Evolutionary conservation across 1,140 invertebrate species (phyloP).

Genomic region (Lycorma delicatula): DNA sequence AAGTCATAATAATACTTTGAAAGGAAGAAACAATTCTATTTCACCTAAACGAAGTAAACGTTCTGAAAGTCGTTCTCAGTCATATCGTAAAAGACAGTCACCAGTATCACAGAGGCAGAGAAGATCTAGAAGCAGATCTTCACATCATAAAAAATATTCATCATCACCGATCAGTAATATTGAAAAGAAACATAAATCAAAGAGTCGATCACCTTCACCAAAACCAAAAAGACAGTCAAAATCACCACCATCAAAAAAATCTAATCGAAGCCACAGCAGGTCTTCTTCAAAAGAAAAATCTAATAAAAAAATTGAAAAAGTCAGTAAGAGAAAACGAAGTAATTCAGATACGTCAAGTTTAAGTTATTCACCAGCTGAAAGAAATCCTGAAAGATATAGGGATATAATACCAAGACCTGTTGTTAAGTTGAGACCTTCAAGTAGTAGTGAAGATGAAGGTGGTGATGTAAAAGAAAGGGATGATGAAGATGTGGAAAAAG

Average conservation of each 20-base stretch:
- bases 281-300: background rate
- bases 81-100: background rate
- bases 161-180: background rate
- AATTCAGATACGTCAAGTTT: constrained; percentile 21
- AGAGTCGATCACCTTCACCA: background rate
- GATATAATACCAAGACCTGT: constrained; percentile 27
- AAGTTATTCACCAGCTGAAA: constrained; percentile 28
- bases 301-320: constrained; percentile 16
- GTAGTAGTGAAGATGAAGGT: constrained; percentile 21
- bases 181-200: background rate
- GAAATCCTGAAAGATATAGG: constrained; percentile 26
- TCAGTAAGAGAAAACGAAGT: constrained; percentile 12
- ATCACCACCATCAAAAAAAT: constrained; percentile 1
- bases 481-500: constrained; percentile 21
- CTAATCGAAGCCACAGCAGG: background rate
- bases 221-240: background rate
- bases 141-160: background rate
- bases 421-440: constrained; percentile 17
- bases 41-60: constrained; percentile 1
- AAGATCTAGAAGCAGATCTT: constrained; percentile 8
- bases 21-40: background rate
- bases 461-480: constrained; percentile 12
- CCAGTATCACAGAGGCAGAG: background rate
- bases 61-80: background rate
- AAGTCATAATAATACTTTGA: background rate